phyloP scores from a whole-genome alignment of 2,888 invertebrate genomes.

The Diachrysia chrysitis region DNA sequence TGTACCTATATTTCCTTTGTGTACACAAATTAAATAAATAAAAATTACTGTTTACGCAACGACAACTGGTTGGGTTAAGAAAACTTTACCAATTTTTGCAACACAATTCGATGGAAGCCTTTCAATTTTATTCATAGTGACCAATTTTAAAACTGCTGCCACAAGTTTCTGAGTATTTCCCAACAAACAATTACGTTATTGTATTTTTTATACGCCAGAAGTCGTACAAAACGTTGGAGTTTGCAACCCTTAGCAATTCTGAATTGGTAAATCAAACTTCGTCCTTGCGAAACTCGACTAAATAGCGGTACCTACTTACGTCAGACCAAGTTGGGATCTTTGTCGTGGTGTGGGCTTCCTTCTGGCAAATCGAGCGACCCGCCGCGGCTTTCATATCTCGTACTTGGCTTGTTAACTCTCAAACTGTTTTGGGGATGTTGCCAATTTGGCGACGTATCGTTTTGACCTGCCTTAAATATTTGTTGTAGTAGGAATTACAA shows the following conservation, averaged over 20 bases:
- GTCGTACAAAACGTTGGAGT: slow-evolving; percentile 20
- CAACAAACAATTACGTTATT: slow-evolving; percentile 11
- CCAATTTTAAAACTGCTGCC: not conserved
- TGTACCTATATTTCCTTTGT: too few species aligned
- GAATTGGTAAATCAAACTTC: slow-evolving; percentile 35
- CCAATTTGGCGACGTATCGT: not conserved
- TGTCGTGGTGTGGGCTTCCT: slow-evolving; percentile 62
- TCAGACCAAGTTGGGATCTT: slow-evolving; percentile 59
- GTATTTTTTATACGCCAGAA: slow-evolving; percentile 26
- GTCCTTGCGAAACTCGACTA: slow-evolving; percentile 56
- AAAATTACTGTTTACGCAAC: too few species aligned
- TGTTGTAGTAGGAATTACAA: too few species aligned
- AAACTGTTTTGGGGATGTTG: not conserved
- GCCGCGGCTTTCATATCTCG: slow-evolving; percentile 18
- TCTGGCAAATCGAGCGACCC: slow-evolving; percentile 58
- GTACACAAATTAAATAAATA: too few species aligned
- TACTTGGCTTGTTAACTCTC: slow-evolving; percentile 10
- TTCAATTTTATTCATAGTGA: not conserved
- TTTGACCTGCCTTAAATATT: not conserved
- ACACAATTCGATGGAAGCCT: too few species aligned
- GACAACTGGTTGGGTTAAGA: too few species aligned
- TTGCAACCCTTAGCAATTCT: slow-evolving; percentile 29
- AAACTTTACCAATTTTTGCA: too few species aligned
- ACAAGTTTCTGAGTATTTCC: not conserved
- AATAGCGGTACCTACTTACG: slow-evolving; percentile 50